Conservation (phyloP, 2,113 vertebrate species). For the Hemiscyllium ocellatum region DNA sequence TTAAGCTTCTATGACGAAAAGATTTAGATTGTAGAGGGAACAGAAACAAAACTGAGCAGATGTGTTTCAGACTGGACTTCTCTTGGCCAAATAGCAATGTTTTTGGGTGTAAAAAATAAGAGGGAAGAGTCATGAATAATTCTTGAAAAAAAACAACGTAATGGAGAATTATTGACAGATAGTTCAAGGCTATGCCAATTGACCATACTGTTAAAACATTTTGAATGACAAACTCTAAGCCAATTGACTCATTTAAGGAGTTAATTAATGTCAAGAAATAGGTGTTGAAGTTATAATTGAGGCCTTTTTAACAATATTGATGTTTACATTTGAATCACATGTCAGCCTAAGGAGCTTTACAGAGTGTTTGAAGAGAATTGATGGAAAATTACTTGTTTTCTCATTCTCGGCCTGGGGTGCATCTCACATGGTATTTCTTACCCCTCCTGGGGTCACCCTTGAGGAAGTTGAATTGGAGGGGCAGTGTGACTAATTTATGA, state of each 20-base stretch:
- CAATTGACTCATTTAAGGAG: background rate
- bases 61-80: background rate
- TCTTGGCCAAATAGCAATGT: background rate
- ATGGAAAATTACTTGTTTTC: background rate
- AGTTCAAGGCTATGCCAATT: background rate
- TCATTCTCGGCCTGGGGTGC: background rate
- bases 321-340: background rate
- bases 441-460: background rate
- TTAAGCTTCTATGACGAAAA: background rate
- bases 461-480: background rate
- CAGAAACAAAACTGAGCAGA: background rate
- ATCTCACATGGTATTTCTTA: background rate
- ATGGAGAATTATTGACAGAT: background rate
- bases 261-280: background rate
- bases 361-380: background rate
- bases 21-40: background rate
- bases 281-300: background rate
- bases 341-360: background rate
- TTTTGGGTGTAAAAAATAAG: background rate
- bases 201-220: background rate
- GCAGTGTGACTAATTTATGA: too few relatives aligned
- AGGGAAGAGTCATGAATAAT: background rate
- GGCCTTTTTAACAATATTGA: background rate
- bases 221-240: background rate
- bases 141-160: background rate